phyloP scores from a whole-genome alignment of 2,888 invertebrate species.

The Dicyrtomina minuta region DNA sequence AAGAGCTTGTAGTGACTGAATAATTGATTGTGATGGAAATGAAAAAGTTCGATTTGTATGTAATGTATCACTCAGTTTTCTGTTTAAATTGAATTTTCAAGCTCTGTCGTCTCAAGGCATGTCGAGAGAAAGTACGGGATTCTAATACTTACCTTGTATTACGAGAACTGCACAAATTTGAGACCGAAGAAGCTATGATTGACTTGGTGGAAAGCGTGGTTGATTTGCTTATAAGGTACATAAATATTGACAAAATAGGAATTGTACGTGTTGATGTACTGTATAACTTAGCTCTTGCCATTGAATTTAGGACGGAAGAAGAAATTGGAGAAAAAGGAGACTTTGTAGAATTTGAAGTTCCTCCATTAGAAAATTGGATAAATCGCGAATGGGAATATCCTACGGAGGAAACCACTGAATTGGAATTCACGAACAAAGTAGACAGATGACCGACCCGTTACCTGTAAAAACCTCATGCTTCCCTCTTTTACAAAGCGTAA shows the following conservation, averaged over 20 bases:
- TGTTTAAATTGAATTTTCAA: too few species aligned
- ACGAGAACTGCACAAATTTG: conserved; percentile 31
- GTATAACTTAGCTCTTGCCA: neutral
- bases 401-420: neutral
- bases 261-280: neutral
- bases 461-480: too few species aligned
- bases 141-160: conserved; percentile 28
- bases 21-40: too few species aligned
- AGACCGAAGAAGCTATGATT: conserved; percentile 4
- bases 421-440: too few species aligned
- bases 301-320: conserved; percentile 19
- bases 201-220: conserved; percentile 21
- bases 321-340: conserved; percentile 12
- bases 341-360: conserved; percentile 20
- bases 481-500: too few species aligned
- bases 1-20: too few species aligned
- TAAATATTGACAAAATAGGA: too few species aligned
- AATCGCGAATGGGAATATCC: neutral
- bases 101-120: conserved; percentile 12
- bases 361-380: conserved; percentile 24
- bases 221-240: conserved; percentile 29
- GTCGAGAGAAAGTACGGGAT: conserved; percentile 23
- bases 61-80: too few species aligned
- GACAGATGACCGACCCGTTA: too few species aligned
- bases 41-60: too few species aligned